A percentile compares a stretch with the other conserved stretches of the same genome.
These are phyloP conservation scores for Sander lucioperca DNA, from an alignment of 2,113 vertebrate genomes.

Conservation along the genomic window DNA sequence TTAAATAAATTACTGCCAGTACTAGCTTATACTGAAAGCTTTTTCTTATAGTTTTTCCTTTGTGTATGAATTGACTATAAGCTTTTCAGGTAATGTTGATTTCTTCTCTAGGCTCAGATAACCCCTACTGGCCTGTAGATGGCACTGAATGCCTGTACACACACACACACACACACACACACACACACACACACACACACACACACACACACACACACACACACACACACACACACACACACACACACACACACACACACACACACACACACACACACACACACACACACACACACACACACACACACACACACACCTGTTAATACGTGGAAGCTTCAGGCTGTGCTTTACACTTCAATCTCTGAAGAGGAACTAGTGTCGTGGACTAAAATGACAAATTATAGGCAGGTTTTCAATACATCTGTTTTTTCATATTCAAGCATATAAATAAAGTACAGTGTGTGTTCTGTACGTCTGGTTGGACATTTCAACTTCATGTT, in stretches of 20 bases:
- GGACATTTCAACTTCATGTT: neutral
- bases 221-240: too few relatives aligned
- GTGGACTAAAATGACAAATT: neutral
- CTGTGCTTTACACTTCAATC: neutral
- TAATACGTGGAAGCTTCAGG: neutral
- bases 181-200: too few relatives aligned
- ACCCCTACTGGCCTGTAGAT: constrained; percentile 14
- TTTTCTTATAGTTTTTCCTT: neutral
- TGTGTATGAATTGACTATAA: neutral
- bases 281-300: too few relatives aligned
- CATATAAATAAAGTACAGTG: neutral
- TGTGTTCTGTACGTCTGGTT: neutral
- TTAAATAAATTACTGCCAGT: too few relatives aligned
- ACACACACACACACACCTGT: too few relatives aligned
- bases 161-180: neutral
- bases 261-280: too few relatives aligned
- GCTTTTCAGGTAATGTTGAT: neutral
- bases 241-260: too few relatives aligned
- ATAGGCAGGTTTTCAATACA: neutral
- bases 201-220: too few relatives aligned
- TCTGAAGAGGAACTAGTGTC: neutral
- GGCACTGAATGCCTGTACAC: constrained; percentile 1
- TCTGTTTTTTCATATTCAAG: neutral
- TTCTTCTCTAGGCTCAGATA: neutral
- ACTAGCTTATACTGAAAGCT: neutral